These are phyloP conservation scores for Pogonognathellus flavescens DNA, from an alignment of 1,140 invertebrate species.

Conservation along the genomic window DNA sequence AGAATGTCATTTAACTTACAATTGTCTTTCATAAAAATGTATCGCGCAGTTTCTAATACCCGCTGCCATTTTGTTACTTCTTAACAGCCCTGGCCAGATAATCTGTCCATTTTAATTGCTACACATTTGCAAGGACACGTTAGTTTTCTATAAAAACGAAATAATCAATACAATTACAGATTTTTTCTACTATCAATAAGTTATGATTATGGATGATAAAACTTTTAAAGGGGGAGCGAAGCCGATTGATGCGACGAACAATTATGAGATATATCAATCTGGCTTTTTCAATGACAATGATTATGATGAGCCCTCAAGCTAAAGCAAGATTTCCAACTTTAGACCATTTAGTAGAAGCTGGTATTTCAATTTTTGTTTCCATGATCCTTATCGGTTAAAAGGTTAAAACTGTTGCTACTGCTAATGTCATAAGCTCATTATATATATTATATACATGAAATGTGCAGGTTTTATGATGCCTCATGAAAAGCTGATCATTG, in stretches of 20 bases:
- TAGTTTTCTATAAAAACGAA: neutral
- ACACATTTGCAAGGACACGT: conserved; percentile 54
- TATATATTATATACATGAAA: neutral
- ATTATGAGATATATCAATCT: conserved; percentile 75
- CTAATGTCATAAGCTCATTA: neutral
- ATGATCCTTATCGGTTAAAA: neutral
- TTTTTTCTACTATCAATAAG: neutral
- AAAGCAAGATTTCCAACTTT: conserved; percentile 74
- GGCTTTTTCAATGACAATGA: conserved; percentile 69
- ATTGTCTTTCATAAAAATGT: no score
- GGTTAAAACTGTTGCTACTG: no score
- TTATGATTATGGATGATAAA: neutral
- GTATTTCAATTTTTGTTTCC: no score
- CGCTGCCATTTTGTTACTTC: no score
- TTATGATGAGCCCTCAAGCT: conserved; percentile 72
- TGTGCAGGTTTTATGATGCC: conserved; percentile 72
- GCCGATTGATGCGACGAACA: conserved; percentile 72
- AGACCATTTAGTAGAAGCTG: conserved; percentile 71
- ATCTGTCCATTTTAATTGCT: neutral
- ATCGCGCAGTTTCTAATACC: no score
- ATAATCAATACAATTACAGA: neutral
- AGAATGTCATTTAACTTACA: conserved; percentile 27
- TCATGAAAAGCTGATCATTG: conserved; percentile 73
- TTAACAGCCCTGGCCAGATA: conserved; percentile 27
- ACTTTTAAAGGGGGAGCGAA: conserved; percentile 68